Evolutionary conservation across 1,140 invertebrate genomes (phyloP), one percentile per base, ranked within the genome.

Genomic region (Papilio dardanus): DNA sequence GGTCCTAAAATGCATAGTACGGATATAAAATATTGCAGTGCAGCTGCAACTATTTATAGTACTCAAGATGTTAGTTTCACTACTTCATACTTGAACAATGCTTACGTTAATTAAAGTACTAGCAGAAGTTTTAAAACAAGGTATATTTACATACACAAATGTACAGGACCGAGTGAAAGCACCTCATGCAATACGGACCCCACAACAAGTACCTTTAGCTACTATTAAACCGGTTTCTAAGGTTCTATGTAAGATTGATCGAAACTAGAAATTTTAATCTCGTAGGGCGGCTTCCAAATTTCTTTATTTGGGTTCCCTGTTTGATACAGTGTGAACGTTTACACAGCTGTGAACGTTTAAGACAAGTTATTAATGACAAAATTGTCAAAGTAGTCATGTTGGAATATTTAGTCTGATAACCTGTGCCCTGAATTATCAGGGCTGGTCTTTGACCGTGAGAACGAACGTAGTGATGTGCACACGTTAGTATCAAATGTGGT

Each of bases 181-280:
- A 19, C 58, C 16, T 30, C 42, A 30, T 30, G 31, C 67, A 21
- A 28, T 69, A 35, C 21, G 19, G 21, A 24, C 16, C 65, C 19
- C 12, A 16, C 33, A 7, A 69, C 37, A 69, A 58, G 46, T 73
- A 73, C 50, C 71, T 71, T 58, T 73, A 19, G 42, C 30, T 35
- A 2, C 71, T 58, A 73, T 50, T 30, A 16, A 73, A 73, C 71
- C 71, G 71, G 71, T 73, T 73, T 73, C 71, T 73, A 73, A 58
- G 71, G 71, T n/a, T 31, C 46, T 58, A 35, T 58, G 31, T 73
- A 21, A 54, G 71, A 73, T 73, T 58, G 71, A 73, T 73, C 71
- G 46, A 58, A 58, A 73, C 71, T 73, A 73, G 71, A 73, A 58
- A 73, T 73, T 37, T 33, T 58, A 73, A 73, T 73, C 71, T 40